These are phyloP conservation scores for Campylomormyrus tamandua DNA, from an alignment of 2,113 vertebrate genomes.

Conservation along the genomic window DNA sequence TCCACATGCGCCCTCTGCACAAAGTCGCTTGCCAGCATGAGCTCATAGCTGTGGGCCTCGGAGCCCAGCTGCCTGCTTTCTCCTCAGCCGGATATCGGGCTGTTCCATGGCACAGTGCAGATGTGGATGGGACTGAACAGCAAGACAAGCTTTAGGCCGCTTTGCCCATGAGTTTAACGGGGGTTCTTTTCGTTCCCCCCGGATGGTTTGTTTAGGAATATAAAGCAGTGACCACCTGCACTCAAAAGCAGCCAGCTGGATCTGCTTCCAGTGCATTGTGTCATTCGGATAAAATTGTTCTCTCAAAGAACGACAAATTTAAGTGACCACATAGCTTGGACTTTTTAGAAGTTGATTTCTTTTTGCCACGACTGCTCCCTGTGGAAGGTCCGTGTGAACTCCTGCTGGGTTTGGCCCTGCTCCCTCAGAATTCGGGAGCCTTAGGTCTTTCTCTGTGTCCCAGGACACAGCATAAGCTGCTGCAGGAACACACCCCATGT, in stretches of 20 bases:
- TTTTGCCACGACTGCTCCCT: background rate
- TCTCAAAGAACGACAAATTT: slow-evolving; percentile 7
- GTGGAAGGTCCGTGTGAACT: background rate
- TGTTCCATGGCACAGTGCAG: background rate
- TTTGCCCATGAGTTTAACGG: background rate
- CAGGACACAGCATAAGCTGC: background rate
- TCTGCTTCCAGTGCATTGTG: background rate
- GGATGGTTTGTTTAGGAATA: slow-evolving; percentile 3
- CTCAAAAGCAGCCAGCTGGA: background rate
- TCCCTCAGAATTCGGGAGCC: slow-evolving; percentile 39
- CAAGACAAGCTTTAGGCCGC: background rate
- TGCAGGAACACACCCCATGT: background rate
- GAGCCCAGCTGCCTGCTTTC: background rate
- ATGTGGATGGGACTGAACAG: background rate
- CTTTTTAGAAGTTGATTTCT: background rate
- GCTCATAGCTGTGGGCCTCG: background rate
- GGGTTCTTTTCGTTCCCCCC: background rate
- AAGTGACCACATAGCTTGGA: background rate
- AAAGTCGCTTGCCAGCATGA: background rate
- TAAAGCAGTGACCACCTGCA: background rate
- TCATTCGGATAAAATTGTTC: slow-evolving; percentile 8
- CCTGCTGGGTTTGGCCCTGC: slow-evolving; percentile 48
- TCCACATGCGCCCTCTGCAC: background rate
- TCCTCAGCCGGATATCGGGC: background rate
- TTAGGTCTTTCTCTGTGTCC: background rate